Base-by-base conservation (phyloP, 2,888 invertebrate genomes). In the Danaus chrysippus region DNA sequence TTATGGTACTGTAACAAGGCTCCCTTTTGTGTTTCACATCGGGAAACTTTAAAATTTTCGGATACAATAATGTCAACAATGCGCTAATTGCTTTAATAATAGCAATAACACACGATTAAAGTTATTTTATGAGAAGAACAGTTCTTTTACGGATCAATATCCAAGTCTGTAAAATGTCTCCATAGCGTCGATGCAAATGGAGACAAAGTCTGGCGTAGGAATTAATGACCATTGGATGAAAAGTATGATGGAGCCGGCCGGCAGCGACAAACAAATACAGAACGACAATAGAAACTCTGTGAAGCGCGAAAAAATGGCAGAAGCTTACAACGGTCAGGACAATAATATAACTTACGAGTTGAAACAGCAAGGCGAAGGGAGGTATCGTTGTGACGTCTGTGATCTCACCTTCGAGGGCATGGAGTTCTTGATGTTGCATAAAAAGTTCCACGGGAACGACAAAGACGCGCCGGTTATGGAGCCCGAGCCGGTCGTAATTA, bases 1-100 rank as follows among this genome's bases (percentile, higher is more conserved):
- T 91, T 91, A 91, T 90, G 87, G 86, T 85, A 83, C 84, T 77
- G 90, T 87, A 89, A 90, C 91, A 91, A 91, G 91, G 90, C 89
- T 91, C 81, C 78, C 87, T 90, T 87, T 91, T 89, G 89, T 90
- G 79, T 86, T 87, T 83, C 82, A 79, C 81, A 70, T 69, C 65
- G 76, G 78, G 80, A 79, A 78, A 78, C 75, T 81, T 79, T 78
- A 79, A 84, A 87, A 84, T 82, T 81, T 76, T 76, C 74, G 76
- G 77, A 76, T 68, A 76, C 70, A 80, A 83, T 77, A 78, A 78
- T 79, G 87, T 88, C 86, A 89, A 90, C 88, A 89, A 85, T 82
- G 81, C 76, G 74, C 65, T 76, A 81, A 78, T 82, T 83, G 73
- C 73, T 77, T 77, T 76, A 70, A 68, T 71, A 66, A 74, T 73